phyloP scores from a whole-genome alignment of 2,888 invertebrate genomes.

The Synanthedon andrenaeformis region DNA sequence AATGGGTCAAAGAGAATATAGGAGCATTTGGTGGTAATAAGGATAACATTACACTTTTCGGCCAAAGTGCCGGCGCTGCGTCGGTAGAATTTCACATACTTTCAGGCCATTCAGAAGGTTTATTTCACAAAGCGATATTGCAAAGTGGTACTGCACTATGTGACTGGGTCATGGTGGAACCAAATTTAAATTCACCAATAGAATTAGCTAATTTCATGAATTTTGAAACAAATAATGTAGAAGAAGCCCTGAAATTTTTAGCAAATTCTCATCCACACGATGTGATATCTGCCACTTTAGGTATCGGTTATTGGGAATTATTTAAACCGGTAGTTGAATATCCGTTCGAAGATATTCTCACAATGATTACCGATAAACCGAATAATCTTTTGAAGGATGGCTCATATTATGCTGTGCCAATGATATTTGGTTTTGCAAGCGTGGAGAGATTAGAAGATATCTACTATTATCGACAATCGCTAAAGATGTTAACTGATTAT shows the following conservation, averaged over 20 bases:
- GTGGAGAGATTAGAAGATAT: not conserved
- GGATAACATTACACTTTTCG: constrained; percentile 30
- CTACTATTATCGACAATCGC: constrained; percentile 8
- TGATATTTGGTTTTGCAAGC: constrained; percentile 4
- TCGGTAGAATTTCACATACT: constrained; percentile 32
- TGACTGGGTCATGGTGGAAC: constrained; percentile 16
- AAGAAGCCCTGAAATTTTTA: constrained; percentile 19
- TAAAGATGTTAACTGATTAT: constrained; percentile 3
- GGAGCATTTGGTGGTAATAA: constrained; percentile 36
- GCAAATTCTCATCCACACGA: constrained; percentile 3
- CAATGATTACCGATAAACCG: constrained; percentile 4
- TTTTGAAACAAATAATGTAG: constrained; percentile 12
- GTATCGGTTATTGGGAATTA: constrained; percentile 1
- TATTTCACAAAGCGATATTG: constrained; percentile 29
- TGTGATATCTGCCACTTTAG: constrained; percentile 1
- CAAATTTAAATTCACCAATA: constrained; percentile 20
- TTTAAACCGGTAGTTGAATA: constrained; percentile 3
- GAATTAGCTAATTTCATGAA: constrained; percentile 26
- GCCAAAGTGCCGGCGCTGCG: constrained; percentile 31
- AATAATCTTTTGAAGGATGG: not conserved
- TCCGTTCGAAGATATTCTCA: constrained; percentile 1
- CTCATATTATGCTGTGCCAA: not conserved
- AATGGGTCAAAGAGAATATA: constrained; percentile 38
- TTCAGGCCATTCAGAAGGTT: constrained; percentile 18
- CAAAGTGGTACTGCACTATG: constrained; percentile 29